These are phyloP conservation scores for Neopipo cinnamomea DNA, from an alignment of 2,113 vertebrate genomes.

Conservation along the genomic window DNA sequence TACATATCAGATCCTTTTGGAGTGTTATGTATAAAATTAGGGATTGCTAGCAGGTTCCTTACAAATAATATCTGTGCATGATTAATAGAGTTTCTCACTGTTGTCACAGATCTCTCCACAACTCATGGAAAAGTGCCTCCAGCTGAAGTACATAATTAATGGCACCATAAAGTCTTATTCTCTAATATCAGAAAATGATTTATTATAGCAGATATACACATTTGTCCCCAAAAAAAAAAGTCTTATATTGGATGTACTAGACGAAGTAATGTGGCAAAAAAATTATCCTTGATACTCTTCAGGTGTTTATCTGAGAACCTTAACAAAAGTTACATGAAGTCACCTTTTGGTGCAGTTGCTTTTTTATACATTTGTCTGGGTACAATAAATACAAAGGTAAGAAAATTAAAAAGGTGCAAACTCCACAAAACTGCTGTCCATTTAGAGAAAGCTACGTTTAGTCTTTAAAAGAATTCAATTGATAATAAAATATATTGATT, in stretches of 20 bases:
- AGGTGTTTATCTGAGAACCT: not conserved
- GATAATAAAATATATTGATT: not conserved
- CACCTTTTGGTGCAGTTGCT: not conserved
- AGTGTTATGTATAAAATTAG: not conserved
- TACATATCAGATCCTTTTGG: not conserved
- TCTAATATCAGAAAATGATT: not conserved
- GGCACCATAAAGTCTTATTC: not conserved
- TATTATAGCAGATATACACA: not conserved
- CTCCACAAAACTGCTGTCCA: not conserved
- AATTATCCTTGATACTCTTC: not conserved
- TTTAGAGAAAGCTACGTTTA: not conserved
- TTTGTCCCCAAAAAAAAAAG: not conserved
- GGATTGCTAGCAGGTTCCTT: not conserved
- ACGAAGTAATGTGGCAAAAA: not conserved
- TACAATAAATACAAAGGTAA: not conserved
- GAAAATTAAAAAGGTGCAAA: not conserved
- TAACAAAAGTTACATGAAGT: not conserved
- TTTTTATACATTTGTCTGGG: not conserved
- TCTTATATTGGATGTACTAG: not conserved
- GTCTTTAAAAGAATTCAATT: not conserved
- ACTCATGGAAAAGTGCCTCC: not conserved
- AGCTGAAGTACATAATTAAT: constrained; percentile 2
- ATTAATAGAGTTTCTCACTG: not conserved
- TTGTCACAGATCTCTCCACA: not conserved
- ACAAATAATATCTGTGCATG: not conserved